These are phyloP conservation scores for Oikopleura albicans DNA, from an alignment of 23 tunicate genomes.

Conservation along the genomic window DNA sequence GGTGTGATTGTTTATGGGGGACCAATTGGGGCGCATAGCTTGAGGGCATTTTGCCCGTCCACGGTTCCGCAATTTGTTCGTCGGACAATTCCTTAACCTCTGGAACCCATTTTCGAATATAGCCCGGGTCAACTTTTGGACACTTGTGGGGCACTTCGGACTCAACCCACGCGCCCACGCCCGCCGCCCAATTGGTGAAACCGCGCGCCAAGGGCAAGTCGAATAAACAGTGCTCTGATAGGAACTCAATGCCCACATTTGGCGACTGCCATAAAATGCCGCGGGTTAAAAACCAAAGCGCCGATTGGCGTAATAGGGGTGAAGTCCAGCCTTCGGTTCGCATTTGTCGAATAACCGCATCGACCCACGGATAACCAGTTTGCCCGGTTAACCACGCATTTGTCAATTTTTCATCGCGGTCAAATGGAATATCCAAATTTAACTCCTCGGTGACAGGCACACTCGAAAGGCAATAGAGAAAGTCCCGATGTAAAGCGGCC, in stretches of 20 bases:
- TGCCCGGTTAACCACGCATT: slow-evolving; percentile 12
- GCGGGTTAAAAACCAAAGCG: slow-evolving; percentile 34
- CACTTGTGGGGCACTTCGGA: background rate
- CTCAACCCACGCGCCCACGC: background rate
- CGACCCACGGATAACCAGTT: slow-evolving; percentile 43
- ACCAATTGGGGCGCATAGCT: background rate
- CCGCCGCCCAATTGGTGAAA: background rate
- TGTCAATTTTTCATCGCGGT: background rate
- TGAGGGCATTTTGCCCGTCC: background rate
- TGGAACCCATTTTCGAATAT: background rate
- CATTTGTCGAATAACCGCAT: slow-evolving; percentile 34
- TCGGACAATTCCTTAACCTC: background rate
- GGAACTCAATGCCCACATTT: slow-evolving; percentile 22
- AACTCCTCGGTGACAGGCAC: background rate
- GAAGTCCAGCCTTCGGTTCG: slow-evolving; percentile 28
- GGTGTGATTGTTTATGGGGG: background rate
- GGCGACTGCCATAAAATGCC: slow-evolving; percentile 34
- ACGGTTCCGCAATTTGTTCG: background rate
- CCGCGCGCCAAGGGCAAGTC: background rate
- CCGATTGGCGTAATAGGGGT: slow-evolving; percentile 27
- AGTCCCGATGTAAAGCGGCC: background rate
- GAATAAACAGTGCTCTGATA: background rate
- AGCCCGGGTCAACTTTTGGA: slow-evolving; percentile 7
- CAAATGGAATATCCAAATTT: background rate
- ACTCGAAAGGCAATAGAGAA: background rate